Evolutionary conservation across 2,113 vertebrate species (phyloP).

Genomic region (human (Homo sapiens)): DNA sequence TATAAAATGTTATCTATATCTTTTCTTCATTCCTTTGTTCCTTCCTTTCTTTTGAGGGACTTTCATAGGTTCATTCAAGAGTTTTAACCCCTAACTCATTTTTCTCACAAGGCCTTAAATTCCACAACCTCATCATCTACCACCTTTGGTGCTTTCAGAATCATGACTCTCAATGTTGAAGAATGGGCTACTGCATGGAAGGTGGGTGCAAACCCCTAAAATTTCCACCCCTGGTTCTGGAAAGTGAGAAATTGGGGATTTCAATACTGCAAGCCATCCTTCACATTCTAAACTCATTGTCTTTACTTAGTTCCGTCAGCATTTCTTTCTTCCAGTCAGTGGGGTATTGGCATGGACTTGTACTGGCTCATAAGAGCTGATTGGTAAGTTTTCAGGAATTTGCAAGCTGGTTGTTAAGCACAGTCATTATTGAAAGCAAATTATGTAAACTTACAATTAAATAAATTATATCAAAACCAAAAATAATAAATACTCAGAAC

Average conservation of each 20-base stretch:
- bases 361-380: background rate
- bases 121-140: background rate
- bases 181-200: background rate
- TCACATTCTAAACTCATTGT: background rate
- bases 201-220: background rate
- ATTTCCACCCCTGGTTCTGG: background rate
- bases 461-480: background rate
- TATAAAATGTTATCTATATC: background rate
- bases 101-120: background rate
- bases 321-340: background rate
- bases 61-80: background rate
- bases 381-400: background rate
- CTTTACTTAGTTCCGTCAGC: background rate
- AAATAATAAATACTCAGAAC: background rate
- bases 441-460: background rate
- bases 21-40: background rate
- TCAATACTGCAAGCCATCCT: background rate
- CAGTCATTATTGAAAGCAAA: background rate
- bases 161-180: background rate
- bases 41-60: background rate
- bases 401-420: background rate
- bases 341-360: too few relatives aligned
- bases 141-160: background rate
- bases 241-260: background rate
- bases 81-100: background rate